Evolutionary conservation across 2,888 invertebrate genomes (phyloP).

Genomic region (Molanna angustata): DNA sequence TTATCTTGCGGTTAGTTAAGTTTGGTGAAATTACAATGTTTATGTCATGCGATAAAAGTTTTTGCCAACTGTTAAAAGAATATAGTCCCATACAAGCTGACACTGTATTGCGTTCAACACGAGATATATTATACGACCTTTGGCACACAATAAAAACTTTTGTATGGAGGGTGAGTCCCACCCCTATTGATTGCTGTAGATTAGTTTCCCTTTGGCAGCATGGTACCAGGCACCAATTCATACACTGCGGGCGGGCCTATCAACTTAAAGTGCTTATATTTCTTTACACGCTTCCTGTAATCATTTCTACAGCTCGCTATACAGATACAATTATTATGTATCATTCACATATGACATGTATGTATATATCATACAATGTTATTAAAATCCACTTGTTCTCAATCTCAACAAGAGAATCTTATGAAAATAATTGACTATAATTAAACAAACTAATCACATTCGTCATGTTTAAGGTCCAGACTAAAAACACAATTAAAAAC

Average conservation of each 20-base stretch:
- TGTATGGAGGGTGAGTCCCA: slow-evolving; percentile 18
- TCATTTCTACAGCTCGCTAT: slow-evolving; percentile 5
- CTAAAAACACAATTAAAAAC: no score
- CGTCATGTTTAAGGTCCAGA: no score
- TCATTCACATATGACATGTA: no score
- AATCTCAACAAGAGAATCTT: no score
- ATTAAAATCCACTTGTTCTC: no score
- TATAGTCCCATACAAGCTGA: slow-evolving; percentile 10
- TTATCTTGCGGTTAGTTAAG: not conserved
- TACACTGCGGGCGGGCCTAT: slow-evolving; percentile 18
- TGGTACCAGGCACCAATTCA: slow-evolving; percentile 29
- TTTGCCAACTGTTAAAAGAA: slow-evolving; percentile 4
- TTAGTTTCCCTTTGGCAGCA: slow-evolving; percentile 22
- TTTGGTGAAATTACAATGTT: not conserved
- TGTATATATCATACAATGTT: no score
- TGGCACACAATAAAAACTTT: slow-evolving; percentile 31
- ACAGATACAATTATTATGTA: no score
- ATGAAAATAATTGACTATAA: no score
- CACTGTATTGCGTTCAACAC: slow-evolving; percentile 15
- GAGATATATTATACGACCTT: slow-evolving; percentile 21
- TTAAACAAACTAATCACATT: no score
- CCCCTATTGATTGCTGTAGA: slow-evolving; percentile 28
- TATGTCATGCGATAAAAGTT: slow-evolving; percentile 11
- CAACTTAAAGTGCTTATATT: slow-evolving; percentile 24
- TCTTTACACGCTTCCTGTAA: slow-evolving; percentile 16